These are phyloP conservation scores for Hiodon alosoides DNA, from an alignment of 2,113 vertebrate genomes.

Conservation along the genomic window DNA sequence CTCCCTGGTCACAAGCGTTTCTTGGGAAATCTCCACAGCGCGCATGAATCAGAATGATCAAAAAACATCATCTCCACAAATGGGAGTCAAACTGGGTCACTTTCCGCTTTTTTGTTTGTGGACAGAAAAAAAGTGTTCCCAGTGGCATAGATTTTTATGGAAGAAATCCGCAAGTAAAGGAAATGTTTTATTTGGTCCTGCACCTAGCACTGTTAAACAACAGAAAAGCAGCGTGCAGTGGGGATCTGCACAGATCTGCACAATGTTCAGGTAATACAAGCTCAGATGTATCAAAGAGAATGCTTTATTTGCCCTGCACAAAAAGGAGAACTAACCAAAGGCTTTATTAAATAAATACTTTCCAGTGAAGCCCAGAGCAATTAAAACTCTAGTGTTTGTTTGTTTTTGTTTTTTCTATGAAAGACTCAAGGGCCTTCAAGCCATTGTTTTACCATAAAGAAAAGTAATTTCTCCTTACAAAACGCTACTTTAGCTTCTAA, in stretches of 20 bases:
- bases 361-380: constrained; percentile 10
- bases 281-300: constrained; percentile 48
- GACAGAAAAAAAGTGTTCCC: too few relatives aligned
- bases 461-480: background rate
- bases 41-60: too few relatives aligned
- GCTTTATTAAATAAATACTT: constrained; percentile 15
- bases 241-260: constrained; percentile 30
- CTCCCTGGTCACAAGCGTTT: background rate
- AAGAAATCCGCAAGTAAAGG: too few relatives aligned
- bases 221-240: constrained; percentile 8
- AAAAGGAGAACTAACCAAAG: constrained; percentile 8
- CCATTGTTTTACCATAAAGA: background rate
- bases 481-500: background rate
- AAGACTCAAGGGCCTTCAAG: background rate
- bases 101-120: too few relatives aligned
- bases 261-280: constrained; percentile 31
- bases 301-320: constrained; percentile 32
- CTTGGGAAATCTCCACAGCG: too few relatives aligned
- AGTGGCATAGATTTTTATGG: too few relatives aligned
- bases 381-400: constrained; percentile 5
- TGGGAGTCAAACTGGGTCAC: too few relatives aligned
- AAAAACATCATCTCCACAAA: too few relatives aligned
- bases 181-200: background rate
- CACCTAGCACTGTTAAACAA: background rate
- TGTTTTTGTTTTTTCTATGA: background rate